Evolutionary conservation across 2,888 invertebrate species (phyloP), one percentile per base, ranked within the genome.

Genomic region (Coenonympha glycerion): DNA sequence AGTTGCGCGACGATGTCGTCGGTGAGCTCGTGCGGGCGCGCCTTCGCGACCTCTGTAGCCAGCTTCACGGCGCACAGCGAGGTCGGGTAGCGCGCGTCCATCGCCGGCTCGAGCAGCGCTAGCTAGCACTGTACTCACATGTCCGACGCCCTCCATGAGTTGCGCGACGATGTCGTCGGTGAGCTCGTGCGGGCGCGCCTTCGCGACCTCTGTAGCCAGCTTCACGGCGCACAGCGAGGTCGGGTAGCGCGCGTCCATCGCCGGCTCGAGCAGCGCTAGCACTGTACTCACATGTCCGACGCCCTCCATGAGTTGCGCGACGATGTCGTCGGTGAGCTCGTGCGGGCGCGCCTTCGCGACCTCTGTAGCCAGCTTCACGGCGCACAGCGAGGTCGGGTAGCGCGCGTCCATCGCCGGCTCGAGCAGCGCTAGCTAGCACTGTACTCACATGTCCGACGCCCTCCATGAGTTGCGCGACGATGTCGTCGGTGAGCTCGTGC

Each of bases 1-100:
- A 97, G 91, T 57, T 91, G 91, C 1, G 90, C 88, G 42, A 98
- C 90, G 65, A 93, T 90, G 42, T 92, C 91, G 66, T 95, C 92
- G 1, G 92, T 90, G 18, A 93, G 90, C 57, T 93, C 92, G 24
- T 86, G 72, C 3, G 92, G 90, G 55, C 93, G 90, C 56, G 93
- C 91, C 71, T 95, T 94, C 36, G 95, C 93, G 53, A 96, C 89
- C 74, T 94, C 94, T 0, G 94, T 93, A 34, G 96, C 89, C 88
- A 98, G 92, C 87, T 98, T 98, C 40, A 98, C 93, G 52, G 97
- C 97, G 60, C 96, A 96, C 76, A 96, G 91, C 71, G 96, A 95
- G 49, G 93, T 91, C 1, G 97, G 97, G 85, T 91, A 95, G 16
- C 92, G 61, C 94, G 94, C 0, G 96, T 97, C 22, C 93, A 98